Evolutionary conservation across 2,888 invertebrate species (phyloP), one percentile per base, ranked within the genome.

Genomic region (Odontocolon sp.): DNA sequence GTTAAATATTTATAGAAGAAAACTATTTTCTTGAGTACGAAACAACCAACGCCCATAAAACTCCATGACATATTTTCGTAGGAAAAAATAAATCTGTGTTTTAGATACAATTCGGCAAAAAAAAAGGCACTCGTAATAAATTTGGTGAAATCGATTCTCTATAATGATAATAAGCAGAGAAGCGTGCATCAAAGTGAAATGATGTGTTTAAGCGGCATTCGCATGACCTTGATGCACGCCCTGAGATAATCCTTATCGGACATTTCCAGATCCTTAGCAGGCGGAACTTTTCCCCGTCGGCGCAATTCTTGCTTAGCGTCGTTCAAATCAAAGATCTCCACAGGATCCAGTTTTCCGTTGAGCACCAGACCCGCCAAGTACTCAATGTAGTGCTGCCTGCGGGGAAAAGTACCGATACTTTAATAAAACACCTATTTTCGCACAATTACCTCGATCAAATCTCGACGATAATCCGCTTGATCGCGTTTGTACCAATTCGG

Each of bases 301-400:
- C 95, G 94, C 89, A 98, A 93, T 91, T 97, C 96, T 86, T 97
- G 96, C 85, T 95, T 94, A 87, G 98, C 94, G 90, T 98, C 97
- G 85, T 94, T 94, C 90, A 96, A 93, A 90, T 95, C 95, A 93
- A 98, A 95, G 89, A 98, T 96, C 83, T 94, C 94, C 87, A 97
- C 93, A 3, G 98, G 98, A 92, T 99, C 98, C 91, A 98, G 93
- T 87, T 93, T 93, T 90, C 95, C 93, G 91, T 94, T 93, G 91
- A 95, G 95, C 91, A 98, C 96, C 91, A 95, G 93, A 86, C 93
- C 94, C 89, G 97, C 97, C 93, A 99, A 94, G 92, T 98, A 98
- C 93, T 98, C 98, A 91, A 97, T 95, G 93, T 97, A 98, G 93
- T 98, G 98, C 89, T 94, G 92, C 93, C 98, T 98, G 93, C 89